These are phyloP conservation scores for Cataglyphis livida DNA, from an alignment of 2,888 invertebrate species.

Conservation along the genomic window DNA sequence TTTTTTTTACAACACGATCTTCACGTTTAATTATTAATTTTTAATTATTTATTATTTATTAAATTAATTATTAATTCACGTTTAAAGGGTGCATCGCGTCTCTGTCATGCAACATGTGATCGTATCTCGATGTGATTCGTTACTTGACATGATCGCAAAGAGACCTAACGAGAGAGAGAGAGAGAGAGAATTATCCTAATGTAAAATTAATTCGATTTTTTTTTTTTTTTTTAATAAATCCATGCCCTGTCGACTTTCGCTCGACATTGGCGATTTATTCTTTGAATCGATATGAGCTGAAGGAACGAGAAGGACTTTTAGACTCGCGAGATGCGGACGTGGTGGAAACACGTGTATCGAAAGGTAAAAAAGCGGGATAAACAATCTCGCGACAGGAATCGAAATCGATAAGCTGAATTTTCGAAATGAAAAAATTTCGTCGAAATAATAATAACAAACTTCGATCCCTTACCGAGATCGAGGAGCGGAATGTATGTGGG, in stretches of 20 bases:
- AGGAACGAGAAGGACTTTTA: background rate
- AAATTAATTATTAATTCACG: background rate
- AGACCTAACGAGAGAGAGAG: slow-evolving; percentile 2
- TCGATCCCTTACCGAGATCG: slow-evolving; percentile 10
- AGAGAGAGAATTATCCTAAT: slow-evolving; percentile 2
- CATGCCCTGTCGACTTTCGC: slow-evolving; percentile 35
- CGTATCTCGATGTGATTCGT: slow-evolving; percentile 18
- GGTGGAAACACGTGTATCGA: background rate
- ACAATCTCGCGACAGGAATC: background rate
- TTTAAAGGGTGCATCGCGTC: slow-evolving; percentile 19
- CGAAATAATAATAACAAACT: background rate
- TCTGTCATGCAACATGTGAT: slow-evolving; percentile 41
- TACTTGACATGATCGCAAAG: background rate
- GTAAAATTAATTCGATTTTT: background rate
- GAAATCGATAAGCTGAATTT: background rate
- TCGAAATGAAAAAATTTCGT: background rate
- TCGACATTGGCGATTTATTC: slow-evolving; percentile 24
- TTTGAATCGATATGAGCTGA: background rate
- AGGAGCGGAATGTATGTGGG: background rate
- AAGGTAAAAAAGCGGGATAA: background rate
- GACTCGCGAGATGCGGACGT: background rate
- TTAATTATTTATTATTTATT: no score
- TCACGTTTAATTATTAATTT: no score
- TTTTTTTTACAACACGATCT: no score
- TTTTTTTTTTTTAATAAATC: background rate